phyloP scores from a whole-genome alignment of 1,140 invertebrate genomes.

The Epicauta chinensis region DNA sequence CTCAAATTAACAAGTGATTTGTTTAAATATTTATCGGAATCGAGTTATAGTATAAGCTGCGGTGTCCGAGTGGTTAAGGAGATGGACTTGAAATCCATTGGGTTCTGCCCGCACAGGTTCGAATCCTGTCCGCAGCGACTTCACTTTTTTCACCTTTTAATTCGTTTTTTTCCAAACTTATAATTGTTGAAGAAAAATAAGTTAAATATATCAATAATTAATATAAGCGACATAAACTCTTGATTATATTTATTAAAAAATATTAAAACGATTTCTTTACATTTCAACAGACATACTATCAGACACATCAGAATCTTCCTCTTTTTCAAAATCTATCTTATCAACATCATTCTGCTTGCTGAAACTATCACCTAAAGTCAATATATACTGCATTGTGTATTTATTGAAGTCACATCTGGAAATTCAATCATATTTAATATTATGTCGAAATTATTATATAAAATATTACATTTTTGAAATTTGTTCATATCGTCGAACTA shows the following conservation, averaged over 20 bases:
- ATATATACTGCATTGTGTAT: conserved; percentile 63
- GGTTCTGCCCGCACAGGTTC: conserved; percentile 76
- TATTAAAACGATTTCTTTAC: not conserved
- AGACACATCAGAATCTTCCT: conserved; percentile 12
- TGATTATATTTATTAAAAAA: not conserved
- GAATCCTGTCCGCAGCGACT: conserved; percentile 71
- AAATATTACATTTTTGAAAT: conserved; percentile 84
- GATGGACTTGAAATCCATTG: conserved; percentile 79
- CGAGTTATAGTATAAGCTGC: conserved; percentile 40
- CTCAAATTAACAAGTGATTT: no score
- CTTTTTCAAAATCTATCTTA: conserved; percentile 26
- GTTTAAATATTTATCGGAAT: no score
- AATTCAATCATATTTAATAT: conserved; percentile 32
- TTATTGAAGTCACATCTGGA: conserved; percentile 76
- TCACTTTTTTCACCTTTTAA: conserved; percentile 5
- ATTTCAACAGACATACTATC: not conserved
- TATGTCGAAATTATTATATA: conserved; percentile 29
- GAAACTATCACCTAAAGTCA: conserved; percentile 48
- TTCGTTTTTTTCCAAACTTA: no score
- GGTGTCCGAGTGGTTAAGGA: conserved; percentile 69
- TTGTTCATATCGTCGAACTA: conserved; percentile 73
- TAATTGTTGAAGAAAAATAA: no score
- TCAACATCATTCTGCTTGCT: conserved; percentile 33
- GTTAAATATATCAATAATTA: no score
- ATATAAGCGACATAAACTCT: no score